Evolutionary conservation across 23 tunicate species (phyloP), one percentile per base, ranked within the genome.

Genomic region (Trididemnum clinides): DNA sequence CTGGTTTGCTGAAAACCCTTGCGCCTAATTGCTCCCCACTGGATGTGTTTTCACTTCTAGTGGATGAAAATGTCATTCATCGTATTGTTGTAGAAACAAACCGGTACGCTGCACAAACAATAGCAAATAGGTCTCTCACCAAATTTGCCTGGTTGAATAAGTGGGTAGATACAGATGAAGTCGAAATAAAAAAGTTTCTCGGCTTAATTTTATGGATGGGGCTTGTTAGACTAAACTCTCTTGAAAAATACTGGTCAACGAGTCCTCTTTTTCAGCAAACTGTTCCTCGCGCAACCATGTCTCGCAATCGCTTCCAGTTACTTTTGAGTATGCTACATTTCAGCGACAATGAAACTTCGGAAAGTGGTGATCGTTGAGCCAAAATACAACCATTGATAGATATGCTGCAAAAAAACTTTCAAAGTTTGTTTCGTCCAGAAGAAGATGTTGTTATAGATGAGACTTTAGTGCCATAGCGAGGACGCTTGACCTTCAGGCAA

Each of bases 381-480:
- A n/a, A n/a, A 51, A 79, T 79, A 27, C 84, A 51, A 51, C 84
- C 84, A 19, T 33, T 79, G 39, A 1, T 79, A 54, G 71, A 79
- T 54, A 33, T 35, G 39, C 44, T 79, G 84, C 38, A 79, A 29
- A 33, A 57, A 31, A 79, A 79, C 27, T 79, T 79, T 79, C 35
- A 79, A 79, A 38, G 31, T 31, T 58, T 79, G 1, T 79, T 33
- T 58, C 10, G 49, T 29, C 84, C 84, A 20, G 84, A 39, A 76
- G 64, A 79, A 57, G 70, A 79, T 54, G 31, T 54, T 51, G 84
- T 79, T 29, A 79, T 79, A 20, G 64, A 79, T 57, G 84, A 79
- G 84, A 79, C 70, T 57, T 54, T 79, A 31, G 70, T 79, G 6
- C 84, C 84, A 51, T 79, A 71, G 84, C 10, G 84, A 57, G 84